A percentile compares a stretch with the other conserved stretches of the same genome.
Conservation (phyloP, 2,797 vertebrate species). For the Acanthurus lineatus region DNA sequence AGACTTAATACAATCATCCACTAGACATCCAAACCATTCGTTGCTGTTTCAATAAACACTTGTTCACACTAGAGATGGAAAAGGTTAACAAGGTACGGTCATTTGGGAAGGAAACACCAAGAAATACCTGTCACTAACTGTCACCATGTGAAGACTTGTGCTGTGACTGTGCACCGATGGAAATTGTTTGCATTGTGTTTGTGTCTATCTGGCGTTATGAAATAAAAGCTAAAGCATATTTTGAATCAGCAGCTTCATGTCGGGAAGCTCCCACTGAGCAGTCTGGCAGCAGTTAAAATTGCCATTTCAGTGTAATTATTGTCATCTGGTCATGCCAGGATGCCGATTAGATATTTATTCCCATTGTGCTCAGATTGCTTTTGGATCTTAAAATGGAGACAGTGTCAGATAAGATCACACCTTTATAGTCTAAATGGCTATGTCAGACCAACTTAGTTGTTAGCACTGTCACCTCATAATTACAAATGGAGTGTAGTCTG, state of each 20-base stretch:
- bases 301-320: conserved; percentile 24
- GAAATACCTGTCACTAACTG: neutral
- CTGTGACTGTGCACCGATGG: conserved; percentile 5
- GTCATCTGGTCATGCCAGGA: conserved; percentile 12
- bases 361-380: conserved; percentile 5
- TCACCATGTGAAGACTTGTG: neutral
- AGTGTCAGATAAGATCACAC: conserved; percentile 35
- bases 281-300: conserved; percentile 16
- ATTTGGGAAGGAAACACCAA: conserved; percentile 5
- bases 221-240: conserved; percentile 18
- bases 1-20: conserved; percentile 21
- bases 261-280: conserved; percentile 3
- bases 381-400: conserved; percentile 22
- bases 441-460: conserved; percentile 4
- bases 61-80: conserved; percentile 19
- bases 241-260: conserved; percentile 10
- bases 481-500: conserved; percentile 13
- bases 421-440: conserved; percentile 11
- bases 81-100: conserved; percentile 22
- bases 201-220: conserved; percentile 22
- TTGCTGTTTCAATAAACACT: conserved; percentile 35
- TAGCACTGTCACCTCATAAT: conserved; percentile 15
- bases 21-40: neutral
- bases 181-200: conserved; percentile 16
- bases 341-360: conserved; percentile 17